Conservation (phyloP, 2,888 invertebrate genomes). For the Lydus trimaculatus region DNA sequence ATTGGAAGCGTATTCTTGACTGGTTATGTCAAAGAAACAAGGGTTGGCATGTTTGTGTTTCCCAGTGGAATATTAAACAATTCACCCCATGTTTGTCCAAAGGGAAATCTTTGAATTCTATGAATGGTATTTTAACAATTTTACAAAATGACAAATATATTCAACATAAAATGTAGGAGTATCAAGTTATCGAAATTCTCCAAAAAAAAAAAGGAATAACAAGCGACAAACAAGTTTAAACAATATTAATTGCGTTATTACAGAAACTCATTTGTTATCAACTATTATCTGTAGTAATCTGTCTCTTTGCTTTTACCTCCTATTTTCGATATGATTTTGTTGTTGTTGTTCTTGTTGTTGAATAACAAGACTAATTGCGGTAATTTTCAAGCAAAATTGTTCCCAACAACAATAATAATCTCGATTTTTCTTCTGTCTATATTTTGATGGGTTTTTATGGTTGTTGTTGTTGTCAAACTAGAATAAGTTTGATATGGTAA, state of each 20-base stretch:
- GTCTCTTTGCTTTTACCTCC: background rate
- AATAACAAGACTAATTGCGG: background rate
- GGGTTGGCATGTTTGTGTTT: background rate
- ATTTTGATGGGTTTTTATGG: background rate
- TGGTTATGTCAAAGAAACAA: background rate
- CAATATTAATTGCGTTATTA: slow-evolving; percentile 1
- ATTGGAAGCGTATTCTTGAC: background rate
- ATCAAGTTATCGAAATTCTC: background rate
- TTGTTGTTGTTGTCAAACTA: background rate
- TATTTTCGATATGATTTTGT: background rate
- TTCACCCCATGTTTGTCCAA: background rate
- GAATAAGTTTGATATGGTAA: slow-evolving; percentile 18
- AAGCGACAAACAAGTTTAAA: background rate
- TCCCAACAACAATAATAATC: background rate
- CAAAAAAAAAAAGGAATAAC: background rate
- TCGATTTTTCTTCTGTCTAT: background rate
- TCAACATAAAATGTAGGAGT: background rate
- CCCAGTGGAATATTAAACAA: background rate
- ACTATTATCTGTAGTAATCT: background rate
- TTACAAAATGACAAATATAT: background rate
- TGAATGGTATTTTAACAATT: slow-evolving; percentile 1
- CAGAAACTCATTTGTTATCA: background rate
- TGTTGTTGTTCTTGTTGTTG: background rate
- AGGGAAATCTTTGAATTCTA: background rate
- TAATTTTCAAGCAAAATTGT: background rate